phyloP scores from a whole-genome alignment of 2,888 invertebrate species.

The Andrena bicolor region DNA sequence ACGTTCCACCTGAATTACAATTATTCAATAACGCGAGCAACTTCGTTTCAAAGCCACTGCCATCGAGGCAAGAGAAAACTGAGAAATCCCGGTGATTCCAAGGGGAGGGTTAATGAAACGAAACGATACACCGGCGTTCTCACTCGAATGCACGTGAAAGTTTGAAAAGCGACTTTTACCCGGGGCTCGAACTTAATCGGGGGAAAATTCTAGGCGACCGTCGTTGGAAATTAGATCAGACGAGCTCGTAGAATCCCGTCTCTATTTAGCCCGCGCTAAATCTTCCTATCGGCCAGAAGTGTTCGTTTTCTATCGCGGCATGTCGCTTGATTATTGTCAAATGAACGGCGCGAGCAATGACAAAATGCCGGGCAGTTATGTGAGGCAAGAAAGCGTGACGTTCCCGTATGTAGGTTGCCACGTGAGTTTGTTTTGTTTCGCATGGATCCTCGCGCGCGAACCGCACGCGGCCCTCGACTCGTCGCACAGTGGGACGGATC shows the following conservation, averaged over 20 bases:
- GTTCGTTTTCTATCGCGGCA: neutral
- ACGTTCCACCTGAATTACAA: constrained; percentile 9
- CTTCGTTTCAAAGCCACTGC: neutral
- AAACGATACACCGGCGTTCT: neutral
- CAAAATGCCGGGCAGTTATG: constrained; percentile 6
- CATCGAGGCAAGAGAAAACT: neutral
- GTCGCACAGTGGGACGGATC: too few species aligned
- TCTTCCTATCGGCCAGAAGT: neutral
- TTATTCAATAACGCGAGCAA: neutral
- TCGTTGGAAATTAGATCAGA: constrained; percentile 38
- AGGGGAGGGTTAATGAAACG: constrained; percentile 27
- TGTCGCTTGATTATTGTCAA: neutral
- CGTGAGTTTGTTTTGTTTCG: constrained; percentile 38
- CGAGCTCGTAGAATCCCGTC: neutral
- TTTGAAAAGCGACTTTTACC: constrained; percentile 34
- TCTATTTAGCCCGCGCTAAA: neutral
- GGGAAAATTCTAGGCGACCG: neutral
- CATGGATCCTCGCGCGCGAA: neutral
- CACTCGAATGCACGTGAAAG: constrained; percentile 34
- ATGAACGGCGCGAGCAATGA: constrained; percentile 16
- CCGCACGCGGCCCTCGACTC: neutral
- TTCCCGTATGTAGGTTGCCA: constrained; percentile 34
- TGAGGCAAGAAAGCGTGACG: constrained; percentile 48
- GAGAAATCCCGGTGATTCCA: constrained; percentile 27
- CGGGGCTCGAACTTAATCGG: neutral